Conservation (phyloP, 2,113 vertebrate species). For the Cryptotis parvus region DNA sequence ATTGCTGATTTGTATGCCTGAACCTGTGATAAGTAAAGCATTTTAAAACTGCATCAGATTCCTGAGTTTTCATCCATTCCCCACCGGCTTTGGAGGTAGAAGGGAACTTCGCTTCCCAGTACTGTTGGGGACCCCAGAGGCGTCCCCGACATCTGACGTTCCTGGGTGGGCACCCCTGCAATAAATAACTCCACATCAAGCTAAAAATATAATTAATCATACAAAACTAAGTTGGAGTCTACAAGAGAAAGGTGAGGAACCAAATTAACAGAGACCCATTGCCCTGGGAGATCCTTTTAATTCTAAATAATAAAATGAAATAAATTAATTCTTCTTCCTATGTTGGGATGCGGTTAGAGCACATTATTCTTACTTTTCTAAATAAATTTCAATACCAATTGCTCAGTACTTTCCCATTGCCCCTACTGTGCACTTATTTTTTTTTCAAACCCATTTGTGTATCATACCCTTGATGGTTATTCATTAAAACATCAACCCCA, state of each 20-base stretch:
- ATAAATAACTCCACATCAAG: not conserved
- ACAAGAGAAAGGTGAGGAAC: conserved; percentile 34
- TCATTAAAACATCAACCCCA: not conserved
- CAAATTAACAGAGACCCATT: conserved; percentile 4
- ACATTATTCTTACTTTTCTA: not conserved
- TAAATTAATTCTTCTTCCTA: not conserved
- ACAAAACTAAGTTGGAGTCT: conserved; percentile 15
- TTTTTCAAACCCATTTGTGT: not conserved
- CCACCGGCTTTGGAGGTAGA: no score
- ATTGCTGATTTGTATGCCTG: no score
- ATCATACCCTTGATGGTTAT: not conserved
- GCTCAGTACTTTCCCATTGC: not conserved
- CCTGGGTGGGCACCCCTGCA: no score
- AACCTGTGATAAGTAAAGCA: no score
- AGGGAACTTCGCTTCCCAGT: no score
- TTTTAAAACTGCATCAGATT: no score
- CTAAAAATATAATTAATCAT: not conserved
- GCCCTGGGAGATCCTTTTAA: not conserved
- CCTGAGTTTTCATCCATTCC: no score
- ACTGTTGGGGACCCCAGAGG: no score
- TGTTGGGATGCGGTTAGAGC: not conserved
- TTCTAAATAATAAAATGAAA: conserved; percentile 17
- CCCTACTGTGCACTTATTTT: not conserved
- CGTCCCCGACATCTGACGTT: no score
- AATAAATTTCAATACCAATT: not conserved